These are phyloP conservation scores for Cirrhinus mrigala DNA, from an alignment of 2,797 vertebrate genomes.

Conservation along the genomic window DNA sequence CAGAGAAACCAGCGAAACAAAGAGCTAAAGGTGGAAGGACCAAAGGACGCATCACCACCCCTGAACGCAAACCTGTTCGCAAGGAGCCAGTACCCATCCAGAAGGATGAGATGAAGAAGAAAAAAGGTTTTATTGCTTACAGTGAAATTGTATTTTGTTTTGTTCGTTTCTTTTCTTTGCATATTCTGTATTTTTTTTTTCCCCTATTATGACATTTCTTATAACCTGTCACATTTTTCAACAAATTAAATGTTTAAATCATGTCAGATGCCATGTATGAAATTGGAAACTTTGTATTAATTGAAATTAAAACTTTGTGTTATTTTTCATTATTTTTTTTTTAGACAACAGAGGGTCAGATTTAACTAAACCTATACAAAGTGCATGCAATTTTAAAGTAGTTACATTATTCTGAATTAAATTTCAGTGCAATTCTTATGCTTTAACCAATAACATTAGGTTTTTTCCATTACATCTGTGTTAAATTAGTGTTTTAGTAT, in stretches of 20 bases:
- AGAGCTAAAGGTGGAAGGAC: conserved; percentile 82
- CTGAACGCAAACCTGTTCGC: conserved; percentile 92
- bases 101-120: conserved; percentile 97
- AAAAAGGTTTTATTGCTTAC: conserved; percentile 91
- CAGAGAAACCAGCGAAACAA: conserved; percentile 83
- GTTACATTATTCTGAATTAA: neutral
- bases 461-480: neutral
- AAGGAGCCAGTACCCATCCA: conserved; percentile 92
- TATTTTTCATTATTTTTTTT: neutral
- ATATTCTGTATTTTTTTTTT: conserved; percentile 19
- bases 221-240: neutral
- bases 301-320: too few relatives aligned
- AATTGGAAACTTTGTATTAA: neutral
- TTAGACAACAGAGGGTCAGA: neutral
- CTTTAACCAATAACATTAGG: too few relatives aligned
- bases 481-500: conserved; percentile 6
- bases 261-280: neutral
- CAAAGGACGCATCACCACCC: conserved; percentile 93
- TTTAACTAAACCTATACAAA: neutral
- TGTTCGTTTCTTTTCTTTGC: neutral
- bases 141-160: neutral
- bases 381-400: neutral
- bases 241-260: conserved; percentile 8
- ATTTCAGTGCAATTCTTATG: neutral
- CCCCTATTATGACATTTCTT: neutral